A percentile compares a stretch with the other conserved stretches of the same genome.
Evolutionary conservation across 1,140 invertebrate genomes (phyloP).

Genomic region (Papilio xuthus): DNA sequence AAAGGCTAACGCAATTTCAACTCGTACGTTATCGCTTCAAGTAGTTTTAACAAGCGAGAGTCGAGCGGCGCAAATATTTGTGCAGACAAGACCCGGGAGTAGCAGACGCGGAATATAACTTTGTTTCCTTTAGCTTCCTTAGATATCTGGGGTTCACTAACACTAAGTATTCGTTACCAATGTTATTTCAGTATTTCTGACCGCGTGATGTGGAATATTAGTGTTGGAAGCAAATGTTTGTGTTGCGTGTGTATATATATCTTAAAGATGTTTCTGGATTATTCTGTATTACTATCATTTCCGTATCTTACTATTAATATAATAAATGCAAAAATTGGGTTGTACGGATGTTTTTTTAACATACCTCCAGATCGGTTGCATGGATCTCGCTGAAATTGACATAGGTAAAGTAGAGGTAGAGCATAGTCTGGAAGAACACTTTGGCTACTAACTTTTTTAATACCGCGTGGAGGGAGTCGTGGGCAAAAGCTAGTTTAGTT

Average conservation of each 20-base stretch:
- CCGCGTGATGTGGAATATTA: neutral
- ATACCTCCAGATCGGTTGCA: too few species aligned
- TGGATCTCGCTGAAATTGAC: too few species aligned
- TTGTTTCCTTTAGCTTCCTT: constrained; percentile 33
- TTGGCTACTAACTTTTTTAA: too few species aligned
- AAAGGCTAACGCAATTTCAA: constrained; percentile 54
- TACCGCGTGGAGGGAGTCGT: too few species aligned
- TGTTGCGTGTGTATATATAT: neutral
- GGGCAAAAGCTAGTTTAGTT: too few species aligned
- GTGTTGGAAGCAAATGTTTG: neutral
- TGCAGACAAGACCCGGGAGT: constrained; percentile 39
- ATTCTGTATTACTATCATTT: too few species aligned
- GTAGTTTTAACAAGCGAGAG: constrained; percentile 64
- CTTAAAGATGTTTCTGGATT: too few species aligned
- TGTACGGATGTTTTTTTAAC: too few species aligned
- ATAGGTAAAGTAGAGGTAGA: too few species aligned
- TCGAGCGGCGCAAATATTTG: constrained; percentile 71
- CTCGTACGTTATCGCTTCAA: constrained; percentile 56
- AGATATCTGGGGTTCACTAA: constrained; percentile 10
- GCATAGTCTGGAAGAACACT: too few species aligned
- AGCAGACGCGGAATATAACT: constrained; percentile 31
- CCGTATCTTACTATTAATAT: too few species aligned
- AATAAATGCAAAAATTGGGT: too few species aligned
- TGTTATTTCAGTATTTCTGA: constrained; percentile 9
- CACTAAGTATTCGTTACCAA: neutral